phyloP scores from a whole-genome alignment of 1,140 invertebrate genomes.

The Heliconius himera region DNA sequence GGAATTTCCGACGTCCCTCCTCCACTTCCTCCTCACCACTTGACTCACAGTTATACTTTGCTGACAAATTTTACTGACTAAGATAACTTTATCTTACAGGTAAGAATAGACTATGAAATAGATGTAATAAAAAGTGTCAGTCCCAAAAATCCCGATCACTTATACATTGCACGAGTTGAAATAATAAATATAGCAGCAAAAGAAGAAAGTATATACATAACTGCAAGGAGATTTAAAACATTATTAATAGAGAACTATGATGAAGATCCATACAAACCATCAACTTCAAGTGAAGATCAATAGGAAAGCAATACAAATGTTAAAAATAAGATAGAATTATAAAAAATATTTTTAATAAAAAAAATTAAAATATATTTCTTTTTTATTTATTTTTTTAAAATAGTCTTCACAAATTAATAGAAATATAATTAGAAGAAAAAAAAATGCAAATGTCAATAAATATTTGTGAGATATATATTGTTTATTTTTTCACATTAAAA shows the following conservation, averaged over 20 bases:
- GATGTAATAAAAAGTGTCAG: constrained; percentile 84
- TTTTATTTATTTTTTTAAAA: no score
- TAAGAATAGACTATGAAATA: constrained; percentile 84
- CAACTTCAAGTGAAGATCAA: constrained; percentile 43
- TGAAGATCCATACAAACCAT: constrained; percentile 62
- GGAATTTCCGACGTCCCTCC: no score
- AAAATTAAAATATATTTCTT: background rate
- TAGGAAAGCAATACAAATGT: background rate
- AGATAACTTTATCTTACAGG: constrained; percentile 58
- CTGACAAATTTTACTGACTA: background rate
- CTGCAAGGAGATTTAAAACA: constrained; percentile 83
- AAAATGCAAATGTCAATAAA: background rate
- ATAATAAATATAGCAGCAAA: constrained; percentile 76
- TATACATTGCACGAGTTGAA: constrained; percentile 84
- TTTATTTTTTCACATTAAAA: background rate
- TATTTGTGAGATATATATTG: background rate
- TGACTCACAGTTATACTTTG: no score
- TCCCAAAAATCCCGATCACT: constrained; percentile 82
- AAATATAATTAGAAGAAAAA: no score
- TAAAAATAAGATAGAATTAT: background rate
- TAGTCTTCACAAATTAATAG: no score
- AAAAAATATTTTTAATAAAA: constrained; percentile 11
- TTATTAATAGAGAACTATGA: constrained; percentile 85
- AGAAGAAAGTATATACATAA: constrained; percentile 77
- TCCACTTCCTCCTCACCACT: no score